Evolutionary conservation across 2,113 vertebrate species (phyloP).

Genomic region (Bos indicus): DNA sequence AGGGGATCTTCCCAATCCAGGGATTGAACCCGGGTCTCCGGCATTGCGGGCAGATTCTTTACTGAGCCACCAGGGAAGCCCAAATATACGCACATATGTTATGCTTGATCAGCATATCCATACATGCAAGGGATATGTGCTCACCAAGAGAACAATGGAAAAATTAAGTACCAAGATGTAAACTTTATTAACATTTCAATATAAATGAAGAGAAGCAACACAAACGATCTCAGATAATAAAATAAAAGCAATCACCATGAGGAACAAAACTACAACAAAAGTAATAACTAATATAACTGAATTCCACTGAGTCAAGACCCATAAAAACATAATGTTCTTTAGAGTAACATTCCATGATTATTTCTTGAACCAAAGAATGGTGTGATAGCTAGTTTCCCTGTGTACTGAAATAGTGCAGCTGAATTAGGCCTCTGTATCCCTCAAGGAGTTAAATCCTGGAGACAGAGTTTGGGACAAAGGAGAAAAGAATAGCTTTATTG

Average conservation of each 20-base stretch:
- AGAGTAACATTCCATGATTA: neutral
- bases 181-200: neutral
- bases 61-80: neutral
- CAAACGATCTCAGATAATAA: neutral
- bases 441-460: neutral
- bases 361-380: neutral
- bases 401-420: neutral
- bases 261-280: neutral
- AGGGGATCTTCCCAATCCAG: neutral
- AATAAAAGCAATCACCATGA: neutral
- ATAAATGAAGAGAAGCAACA: neutral
- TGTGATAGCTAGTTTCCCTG: neutral
- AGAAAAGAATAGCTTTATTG: neutral
- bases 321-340: neutral
- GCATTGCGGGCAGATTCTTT: neutral
- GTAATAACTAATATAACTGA: neutral
- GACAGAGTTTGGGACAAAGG: neutral
- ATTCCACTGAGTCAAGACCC: neutral
- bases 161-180: neutral
- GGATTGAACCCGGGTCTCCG: accelerated
- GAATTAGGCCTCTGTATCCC: neutral
- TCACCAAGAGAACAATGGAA: neutral
- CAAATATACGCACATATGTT: neutral
- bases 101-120: neutral
- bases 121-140: neutral